A percentile compares a stretch with the other conserved stretches of the same genome.
Evolutionary conservation across 2,888 invertebrate species (phyloP).

Genomic region (Meliscaeva auricollis): DNA sequence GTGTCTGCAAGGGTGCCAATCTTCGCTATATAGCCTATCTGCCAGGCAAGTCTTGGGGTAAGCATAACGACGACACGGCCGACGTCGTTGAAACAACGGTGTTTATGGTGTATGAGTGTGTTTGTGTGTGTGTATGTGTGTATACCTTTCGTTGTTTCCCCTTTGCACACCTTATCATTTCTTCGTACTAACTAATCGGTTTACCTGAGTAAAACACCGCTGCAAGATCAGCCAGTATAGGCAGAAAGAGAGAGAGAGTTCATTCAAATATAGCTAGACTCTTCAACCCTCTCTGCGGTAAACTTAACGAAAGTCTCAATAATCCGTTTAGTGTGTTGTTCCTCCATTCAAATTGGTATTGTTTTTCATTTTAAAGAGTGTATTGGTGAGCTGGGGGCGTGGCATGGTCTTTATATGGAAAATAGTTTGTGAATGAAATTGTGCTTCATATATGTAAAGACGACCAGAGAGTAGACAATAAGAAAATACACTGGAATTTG

Average conservation of each 20-base stretch:
- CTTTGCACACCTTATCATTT: constrained; percentile 54
- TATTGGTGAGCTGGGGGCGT: constrained; percentile 63
- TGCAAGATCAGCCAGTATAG: constrained; percentile 37
- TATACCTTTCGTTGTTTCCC: constrained; percentile 65
- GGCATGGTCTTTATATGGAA: constrained; percentile 44
- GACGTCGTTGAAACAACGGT: constrained; percentile 28
- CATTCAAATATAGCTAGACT: constrained; percentile 6
- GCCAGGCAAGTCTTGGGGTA: constrained; percentile 53
- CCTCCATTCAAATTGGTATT: constrained; percentile 68
- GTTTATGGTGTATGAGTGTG: constrained; percentile 20
- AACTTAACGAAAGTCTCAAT: constrained; percentile 64
- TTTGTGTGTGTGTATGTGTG: not conserved
- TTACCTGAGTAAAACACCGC: constrained; percentile 51
- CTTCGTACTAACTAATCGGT: constrained; percentile 29
- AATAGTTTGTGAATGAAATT: constrained; percentile 66
- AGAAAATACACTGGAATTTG: constrained; percentile 41
- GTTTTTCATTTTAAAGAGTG: not conserved
- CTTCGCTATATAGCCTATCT: constrained; percentile 65
- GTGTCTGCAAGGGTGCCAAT: constrained; percentile 80
- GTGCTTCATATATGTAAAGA: constrained; percentile 7
- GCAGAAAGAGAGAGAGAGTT: constrained; percentile 23
- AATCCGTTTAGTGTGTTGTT: constrained; percentile 59
- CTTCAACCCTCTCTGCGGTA: constrained; percentile 41
- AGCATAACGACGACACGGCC: not conserved
- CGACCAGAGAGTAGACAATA: constrained; percentile 1